Evolutionary conservation across 2,797 vertebrate genomes (phyloP), one percentile per base, ranked within the genome.

Genomic region (Emys orbicularis): DNA sequence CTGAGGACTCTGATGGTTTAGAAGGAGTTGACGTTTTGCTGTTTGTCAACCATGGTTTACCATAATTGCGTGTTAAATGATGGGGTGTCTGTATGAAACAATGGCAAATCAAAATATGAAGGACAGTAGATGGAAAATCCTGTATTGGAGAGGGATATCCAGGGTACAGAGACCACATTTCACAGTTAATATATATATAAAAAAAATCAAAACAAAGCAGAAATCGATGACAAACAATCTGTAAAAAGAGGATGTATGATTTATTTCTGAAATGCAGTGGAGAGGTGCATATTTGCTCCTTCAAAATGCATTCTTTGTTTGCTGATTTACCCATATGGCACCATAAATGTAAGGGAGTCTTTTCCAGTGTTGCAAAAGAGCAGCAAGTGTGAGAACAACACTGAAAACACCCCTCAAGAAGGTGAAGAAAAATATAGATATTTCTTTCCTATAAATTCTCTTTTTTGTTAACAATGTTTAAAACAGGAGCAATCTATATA

Each of bases 21-120:
- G 99, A 98, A 98, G 99, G 99, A 99, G 98, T 98, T 98, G 99
- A 99, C 98, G 99, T 98, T 99, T 99, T 99, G 99, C 99, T 99
- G 99, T 99, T 99, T 99, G 99, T 99, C 99, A 99, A 99, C 99
- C 99, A 99, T 97, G 99, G 99, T 98, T 99, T 99, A 99, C 99
- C 99, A 99, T 99, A 99, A 99, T 99, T 99, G 98, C 99, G 99
- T 98, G 98, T 99, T 99, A 99, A 99, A 98, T 99, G 99, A 98
- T 99, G 99, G 98, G 99, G 97, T 98, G 99, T 99, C 99, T 99
- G 98, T 97, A 98, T 98, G 99, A 97, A 99, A 99, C 98, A 99
- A 99, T 97, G 98, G 99, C 98, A 99, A 99, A 99, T 99, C 93
- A 98, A 98, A 98, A 99, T 79, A 97, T 97, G 98, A 97, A 99